Evolutionary conservation across 2,888 invertebrate genomes (phyloP).

Genomic region (Lampropteryx suffumata): DNA sequence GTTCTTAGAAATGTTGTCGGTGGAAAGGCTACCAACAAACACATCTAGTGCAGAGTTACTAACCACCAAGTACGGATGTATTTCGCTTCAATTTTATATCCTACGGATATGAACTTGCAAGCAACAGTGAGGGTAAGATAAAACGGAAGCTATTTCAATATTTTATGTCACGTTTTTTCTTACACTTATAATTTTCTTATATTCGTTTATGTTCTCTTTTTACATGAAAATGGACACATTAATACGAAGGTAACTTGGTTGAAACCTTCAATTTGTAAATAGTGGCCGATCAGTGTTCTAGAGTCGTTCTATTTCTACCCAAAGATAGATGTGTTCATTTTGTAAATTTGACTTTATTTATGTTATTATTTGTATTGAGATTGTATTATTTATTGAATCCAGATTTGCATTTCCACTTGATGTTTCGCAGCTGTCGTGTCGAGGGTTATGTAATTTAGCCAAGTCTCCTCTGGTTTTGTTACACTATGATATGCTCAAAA

Average conservation of each 20-base stretch:
- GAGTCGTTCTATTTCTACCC: slow-evolving; percentile 66
- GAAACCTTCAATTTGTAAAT: slow-evolving; percentile 54
- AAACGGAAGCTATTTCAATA: slow-evolving; percentile 3
- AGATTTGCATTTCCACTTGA: slow-evolving; percentile 74
- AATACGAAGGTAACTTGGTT: slow-evolving; percentile 32
- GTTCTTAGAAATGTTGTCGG: too few relatives aligned
- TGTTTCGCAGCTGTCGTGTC: slow-evolving; percentile 41
- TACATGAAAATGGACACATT: slow-evolving; percentile 41
- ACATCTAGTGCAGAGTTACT: too few relatives aligned
- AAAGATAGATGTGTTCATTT: slow-evolving; percentile 81
- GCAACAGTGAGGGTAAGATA: background rate
- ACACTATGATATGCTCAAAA: slow-evolving; percentile 66
- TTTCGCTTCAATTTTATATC: slow-evolving; percentile 5
- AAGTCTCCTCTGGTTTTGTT: slow-evolving; percentile 39
- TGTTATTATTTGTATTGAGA: slow-evolving; percentile 62
- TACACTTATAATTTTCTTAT: slow-evolving; percentile 7
- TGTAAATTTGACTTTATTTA: slow-evolving; percentile 34
- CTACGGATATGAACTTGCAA: background rate
- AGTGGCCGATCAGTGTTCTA: slow-evolving; percentile 52
- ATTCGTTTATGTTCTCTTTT: slow-evolving; percentile 19
- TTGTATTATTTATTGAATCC: slow-evolving; percentile 76
- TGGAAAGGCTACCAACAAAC: too few relatives aligned
- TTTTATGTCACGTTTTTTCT: slow-evolving; percentile 17
- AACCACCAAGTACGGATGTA: too few relatives aligned
- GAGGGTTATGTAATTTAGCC: slow-evolving; percentile 41